These are phyloP conservation scores for Turdus rufiventris DNA, from an alignment of 2,113 vertebrate genomes.

Conservation along the genomic window DNA sequence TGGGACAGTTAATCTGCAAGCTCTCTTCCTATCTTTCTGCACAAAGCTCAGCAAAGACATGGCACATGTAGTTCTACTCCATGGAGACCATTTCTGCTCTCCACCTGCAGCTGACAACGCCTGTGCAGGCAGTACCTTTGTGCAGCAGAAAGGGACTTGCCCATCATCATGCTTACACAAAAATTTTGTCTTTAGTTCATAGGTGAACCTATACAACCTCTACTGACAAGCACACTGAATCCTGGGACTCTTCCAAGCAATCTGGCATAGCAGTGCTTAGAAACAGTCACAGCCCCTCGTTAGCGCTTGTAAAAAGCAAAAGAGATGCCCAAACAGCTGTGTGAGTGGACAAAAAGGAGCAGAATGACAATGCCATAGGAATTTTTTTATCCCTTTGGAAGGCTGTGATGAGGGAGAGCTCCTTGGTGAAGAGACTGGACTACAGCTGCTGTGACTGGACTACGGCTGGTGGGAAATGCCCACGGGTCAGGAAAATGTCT, in stretches of 20 bases:
- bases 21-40: background rate
- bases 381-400: background rate
- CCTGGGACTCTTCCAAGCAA: rapidly evolving
- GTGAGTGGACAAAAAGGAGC: background rate
- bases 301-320: background rate
- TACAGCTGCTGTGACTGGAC: background rate
- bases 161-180: background rate
- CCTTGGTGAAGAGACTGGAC: background rate
- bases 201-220: background rate
- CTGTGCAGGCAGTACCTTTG: background rate
- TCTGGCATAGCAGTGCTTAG: background rate
- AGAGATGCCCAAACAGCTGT: background rate
- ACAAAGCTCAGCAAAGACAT: background rate
- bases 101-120: background rate
- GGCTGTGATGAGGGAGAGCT: background rate
- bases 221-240: background rate
- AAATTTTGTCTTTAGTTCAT: background rate
- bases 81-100: background rate
- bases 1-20: background rate
- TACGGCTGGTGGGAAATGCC: background rate
- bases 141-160: background rate
- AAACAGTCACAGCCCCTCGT: background rate
- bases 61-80: background rate
- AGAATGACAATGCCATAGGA: background rate
- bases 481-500: rapidly evolving